Conservation (phyloP, 2,888 invertebrate species). For the Luffia ferchaultella region DNA sequence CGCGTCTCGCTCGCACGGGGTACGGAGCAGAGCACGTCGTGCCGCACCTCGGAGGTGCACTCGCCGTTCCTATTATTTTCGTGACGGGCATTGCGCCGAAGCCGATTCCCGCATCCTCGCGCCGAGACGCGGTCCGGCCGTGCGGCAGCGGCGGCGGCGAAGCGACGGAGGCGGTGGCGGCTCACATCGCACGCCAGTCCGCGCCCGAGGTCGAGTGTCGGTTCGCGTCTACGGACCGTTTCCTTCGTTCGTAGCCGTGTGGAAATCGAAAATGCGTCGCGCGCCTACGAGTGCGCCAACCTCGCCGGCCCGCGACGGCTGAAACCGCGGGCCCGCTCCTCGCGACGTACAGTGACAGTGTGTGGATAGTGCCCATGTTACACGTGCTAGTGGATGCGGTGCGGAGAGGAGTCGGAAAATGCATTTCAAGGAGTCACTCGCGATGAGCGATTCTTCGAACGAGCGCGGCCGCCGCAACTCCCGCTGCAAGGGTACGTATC, state of each 20-base stretch:
- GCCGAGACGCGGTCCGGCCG: slow-evolving; percentile 59
- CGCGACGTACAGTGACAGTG: slow-evolving; percentile 37
- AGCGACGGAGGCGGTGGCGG: slow-evolving; percentile 55
- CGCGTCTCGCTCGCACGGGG: slow-evolving; percentile 64
- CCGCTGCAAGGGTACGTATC: slow-evolving; percentile 61
- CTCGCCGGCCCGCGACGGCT: slow-evolving; percentile 26
- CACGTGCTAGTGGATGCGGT: slow-evolving; percentile 59
- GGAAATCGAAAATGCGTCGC: slow-evolving; percentile 49
- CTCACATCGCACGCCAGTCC: slow-evolving; percentile 51
- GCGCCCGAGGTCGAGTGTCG: slow-evolving; percentile 56
- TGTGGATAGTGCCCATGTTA: slow-evolving; percentile 56
- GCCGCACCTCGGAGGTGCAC: slow-evolving; percentile 66
- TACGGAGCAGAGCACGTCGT: slow-evolving; percentile 56
- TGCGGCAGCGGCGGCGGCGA: slow-evolving; percentile 63
- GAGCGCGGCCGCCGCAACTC: slow-evolving; percentile 63
- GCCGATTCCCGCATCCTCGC: slow-evolving; percentile 66
- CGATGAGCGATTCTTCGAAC: slow-evolving; percentile 64
- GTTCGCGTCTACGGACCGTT: slow-evolving; percentile 49
- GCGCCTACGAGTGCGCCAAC: slow-evolving; percentile 27
- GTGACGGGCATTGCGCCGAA: slow-evolving; percentile 67
- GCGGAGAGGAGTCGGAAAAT: slow-evolving; percentile 57
- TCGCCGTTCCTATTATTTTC: slow-evolving; percentile 66
- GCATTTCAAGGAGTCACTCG: slow-evolving; percentile 66
- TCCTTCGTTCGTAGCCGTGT: slow-evolving; percentile 31
- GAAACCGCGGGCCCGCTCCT: slow-evolving; percentile 28